Base-by-base conservation (phyloP, 2,888 invertebrate species). In the Drosophila colorata region DNA sequence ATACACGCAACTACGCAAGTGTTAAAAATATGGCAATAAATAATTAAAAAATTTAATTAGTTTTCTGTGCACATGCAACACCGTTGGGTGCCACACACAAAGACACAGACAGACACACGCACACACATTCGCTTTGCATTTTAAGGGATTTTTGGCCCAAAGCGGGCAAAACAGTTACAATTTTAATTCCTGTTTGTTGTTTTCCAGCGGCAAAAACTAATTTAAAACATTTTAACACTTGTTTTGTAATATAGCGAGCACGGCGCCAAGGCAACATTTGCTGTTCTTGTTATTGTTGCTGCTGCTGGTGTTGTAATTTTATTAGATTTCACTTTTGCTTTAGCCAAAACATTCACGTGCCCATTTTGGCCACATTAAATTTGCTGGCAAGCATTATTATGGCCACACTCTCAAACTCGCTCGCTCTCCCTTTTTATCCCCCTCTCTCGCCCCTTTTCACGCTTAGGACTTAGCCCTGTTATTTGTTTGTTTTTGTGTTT, bases 221-320 rank as follows among this genome's bases (percentile, higher is more conserved):
- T 86, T 88, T 83, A 65, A 87, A 88, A 88, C 81, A 88, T 88
- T 87, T 88, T 80, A 85, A 82, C 85, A 85, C 87, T 82, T 87
- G 87, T 81, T 81, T 81, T 70, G 63, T 41, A 69, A 74, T 68
- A 47, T 55, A 58, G 59, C 41, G 47, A 37, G 20, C 48, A 49
- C 31, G 7, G 33, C 25, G 25, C 41, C 7, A 2, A 25, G 43
- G 48, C 51, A 56, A 63, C 41, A 13, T 44, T 18, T 46, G 43
- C 38, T 53, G 46, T 18, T 66, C 35, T 14, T 37, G 61, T n/a
- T 59, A 44, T 43, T 67, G n/a, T 28, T 55, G 38, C 28, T 58
- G 14, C 9, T 43, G 37, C 37, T 48, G 60, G 38, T 74, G 67
- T 66, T 68, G 65, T 67, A 72, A 76, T 87, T 87, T 85, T 85